Evolutionary conservation across 2,888 invertebrate genomes (phyloP).

Genomic region (Mythimna impura): DNA sequence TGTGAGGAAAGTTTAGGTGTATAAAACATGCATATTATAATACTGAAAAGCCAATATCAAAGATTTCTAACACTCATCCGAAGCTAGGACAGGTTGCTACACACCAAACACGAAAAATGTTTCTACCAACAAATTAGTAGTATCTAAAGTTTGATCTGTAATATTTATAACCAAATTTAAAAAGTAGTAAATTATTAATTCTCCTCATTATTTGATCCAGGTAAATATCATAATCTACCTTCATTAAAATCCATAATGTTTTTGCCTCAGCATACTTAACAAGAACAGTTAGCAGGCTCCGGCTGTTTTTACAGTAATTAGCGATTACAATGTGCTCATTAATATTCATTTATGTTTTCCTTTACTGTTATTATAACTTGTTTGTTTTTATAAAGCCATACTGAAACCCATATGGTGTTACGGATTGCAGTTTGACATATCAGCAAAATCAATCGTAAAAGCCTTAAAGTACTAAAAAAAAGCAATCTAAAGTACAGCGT

Average conservation of each 20-base stretch:
- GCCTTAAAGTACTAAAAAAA: too few species aligned
- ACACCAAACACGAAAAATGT: too few species aligned
- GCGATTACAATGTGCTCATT: constrained; percentile 38
- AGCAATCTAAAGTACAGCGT: too few species aligned
- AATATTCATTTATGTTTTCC: constrained; percentile 50
- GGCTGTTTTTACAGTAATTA: constrained; percentile 50
- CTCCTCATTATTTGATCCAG: not conserved
- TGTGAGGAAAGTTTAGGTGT: too few species aligned
- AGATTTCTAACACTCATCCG: too few species aligned
- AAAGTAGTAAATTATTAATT: not conserved
- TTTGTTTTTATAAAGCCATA: not conserved
- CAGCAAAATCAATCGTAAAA: too few species aligned
- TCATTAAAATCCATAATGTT: constrained; percentile 30
- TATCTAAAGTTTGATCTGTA: not conserved
- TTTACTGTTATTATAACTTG: constrained; percentile 48
- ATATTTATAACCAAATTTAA: not conserved
- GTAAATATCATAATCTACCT: constrained; percentile 17
- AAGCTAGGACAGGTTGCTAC: too few species aligned
- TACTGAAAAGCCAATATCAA: too few species aligned
- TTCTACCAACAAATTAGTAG: too few species aligned
- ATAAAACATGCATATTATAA: too few species aligned
- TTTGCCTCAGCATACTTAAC: constrained; percentile 36
- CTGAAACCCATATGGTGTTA: too few species aligned
- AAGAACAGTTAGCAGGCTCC: constrained; percentile 43
- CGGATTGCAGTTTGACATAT: too few species aligned